Evolutionary conservation across 23 tunicate genomes (phyloP), one percentile per base, ranked within the genome.

Genomic region (Botrylloides violaceus): DNA sequence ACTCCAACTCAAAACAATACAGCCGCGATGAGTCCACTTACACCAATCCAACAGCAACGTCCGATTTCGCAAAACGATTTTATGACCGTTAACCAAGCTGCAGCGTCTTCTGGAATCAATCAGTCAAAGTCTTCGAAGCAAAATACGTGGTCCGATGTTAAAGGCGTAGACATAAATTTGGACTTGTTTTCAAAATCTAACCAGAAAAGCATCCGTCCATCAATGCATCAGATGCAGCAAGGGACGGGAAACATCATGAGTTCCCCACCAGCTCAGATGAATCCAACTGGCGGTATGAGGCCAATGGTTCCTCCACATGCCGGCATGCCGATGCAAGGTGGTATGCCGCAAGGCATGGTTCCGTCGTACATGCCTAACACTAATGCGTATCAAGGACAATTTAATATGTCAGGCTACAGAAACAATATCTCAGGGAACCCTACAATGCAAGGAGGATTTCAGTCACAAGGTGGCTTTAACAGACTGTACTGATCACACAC

Each of bases 201-300:
- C 27, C 50, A 59, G 19, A 78, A 78, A 39, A 47, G 79, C 18
- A 37, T 55, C 32, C 80, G 71, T 33, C 88, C 87, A 22, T 73
- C 96, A 71, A 88, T 88, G 96, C 81, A 78, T 28, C 96, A 88
- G 64, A 28, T 88, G 72, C 84, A 82, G 73, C 83, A 86, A 65
- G 58, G 74, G 9, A 39, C 29, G 25, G 56, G 56, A 21, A 33
- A 33, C 22, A 56, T 68, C 47, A 36, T 26, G 1, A 68, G 26
- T 26, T 26, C 37, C 37, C 26, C 74, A 15, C 36, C 58, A 6
- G 30, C 58, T 0, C 71, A 65, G 31, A 65, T 65, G 71, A 37
- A n/a, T 28, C 74, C 36, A 25, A 26, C 56, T 37, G 43, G 19
- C 18, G 70, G 70, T 4, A 63, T 63, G 70, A 63, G 32, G 70